A percentile compares a stretch with the other conserved stretches of the same genome.
phyloP scores from a whole-genome alignment of 2,113 vertebrate genomes.

The Pycnonotus jocosus region DNA sequence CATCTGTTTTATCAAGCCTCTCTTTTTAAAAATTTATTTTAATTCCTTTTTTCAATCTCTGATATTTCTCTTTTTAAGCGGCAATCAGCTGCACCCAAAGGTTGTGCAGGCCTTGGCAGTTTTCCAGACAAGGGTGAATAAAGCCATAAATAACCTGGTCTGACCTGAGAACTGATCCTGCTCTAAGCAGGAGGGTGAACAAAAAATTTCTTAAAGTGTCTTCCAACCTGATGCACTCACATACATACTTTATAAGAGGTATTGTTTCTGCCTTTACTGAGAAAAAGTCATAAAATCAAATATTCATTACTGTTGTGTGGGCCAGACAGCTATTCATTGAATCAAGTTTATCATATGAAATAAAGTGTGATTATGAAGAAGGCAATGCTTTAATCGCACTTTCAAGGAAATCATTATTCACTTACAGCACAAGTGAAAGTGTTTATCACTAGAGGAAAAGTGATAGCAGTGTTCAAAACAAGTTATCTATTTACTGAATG shows the following conservation, averaged over 20 bases:
- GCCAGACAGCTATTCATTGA: not conserved
- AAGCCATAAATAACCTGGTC: not conserved
- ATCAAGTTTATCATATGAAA: not conserved
- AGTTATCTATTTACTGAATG: not conserved
- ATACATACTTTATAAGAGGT: not conserved
- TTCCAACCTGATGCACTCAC: not conserved
- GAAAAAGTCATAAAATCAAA: not conserved
- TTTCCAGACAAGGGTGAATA: not conserved
- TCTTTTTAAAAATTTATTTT: not conserved
- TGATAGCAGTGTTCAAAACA: not conserved
- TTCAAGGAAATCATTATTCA: slow-evolving; percentile 9
- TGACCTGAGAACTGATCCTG: not conserved
- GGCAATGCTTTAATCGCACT: not conserved
- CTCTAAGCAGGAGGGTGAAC: not conserved
- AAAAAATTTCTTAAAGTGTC: not conserved
- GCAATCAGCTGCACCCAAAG: not conserved
- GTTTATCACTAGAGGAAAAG: not conserved
- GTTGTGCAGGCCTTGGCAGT: not conserved
- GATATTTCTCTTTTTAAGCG: not conserved
- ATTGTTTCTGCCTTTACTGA: not conserved
- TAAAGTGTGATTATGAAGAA: not conserved
- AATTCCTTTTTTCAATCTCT: not conserved
- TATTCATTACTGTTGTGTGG: not conserved
- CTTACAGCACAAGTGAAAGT: not conserved
- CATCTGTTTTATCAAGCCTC: not conserved